Base-by-base conservation (phyloP, 2,113 vertebrate species). In the Canis aureus region DNA sequence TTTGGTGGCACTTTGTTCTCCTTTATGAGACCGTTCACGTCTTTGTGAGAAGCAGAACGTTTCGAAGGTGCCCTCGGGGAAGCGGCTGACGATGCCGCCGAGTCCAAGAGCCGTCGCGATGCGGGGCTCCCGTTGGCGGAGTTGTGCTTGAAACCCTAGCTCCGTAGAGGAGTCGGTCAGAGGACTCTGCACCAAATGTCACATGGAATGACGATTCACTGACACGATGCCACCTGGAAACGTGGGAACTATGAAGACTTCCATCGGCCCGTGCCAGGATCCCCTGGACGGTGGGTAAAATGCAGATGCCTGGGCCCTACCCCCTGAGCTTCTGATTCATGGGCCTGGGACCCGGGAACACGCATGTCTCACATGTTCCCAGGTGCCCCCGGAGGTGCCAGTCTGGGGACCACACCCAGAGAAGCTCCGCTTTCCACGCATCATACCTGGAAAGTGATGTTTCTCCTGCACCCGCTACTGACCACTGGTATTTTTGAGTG, bases 381-480 rank as follows among this genome's bases (percentile, higher is more conserved):
- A 12, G 27, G 11, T 4, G 8, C 2, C 2, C 1, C 27, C 5
- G 22, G 2, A 1, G 11, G 17, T 60, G 22, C 29, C 5, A 2
- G 5, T 25, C 38, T 57, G 22, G 80, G 17, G 29, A 25, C 3
- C 59, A 7, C 5, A 9, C 16, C 38, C 49, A 20, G 80, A 80
- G 64, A n/a, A 22, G 13, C 53, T 15, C 62, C 38, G 15, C 57
- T 32, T 74, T 79, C 12, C 0, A 11, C 2, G 8, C 22, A 0
- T 1, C 6, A 32, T 1, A 5, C 1, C 1, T 87, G 15, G 60
- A 11, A 38, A 2, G 0, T 0, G 43, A 5, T 22, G 20, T 67
- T 86, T 67, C 81, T 90, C 55, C 53, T 82, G 23, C 78, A 38
- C 3, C 8, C 57, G 22, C 53, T 49, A 15, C 12, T 13, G 15